A percentile compares a stretch with the other conserved stretches of the same genome.
These are phyloP conservation scores for Siniperca knerii DNA, from an alignment of 2,113 vertebrate genomes.

Conservation along the genomic window DNA sequence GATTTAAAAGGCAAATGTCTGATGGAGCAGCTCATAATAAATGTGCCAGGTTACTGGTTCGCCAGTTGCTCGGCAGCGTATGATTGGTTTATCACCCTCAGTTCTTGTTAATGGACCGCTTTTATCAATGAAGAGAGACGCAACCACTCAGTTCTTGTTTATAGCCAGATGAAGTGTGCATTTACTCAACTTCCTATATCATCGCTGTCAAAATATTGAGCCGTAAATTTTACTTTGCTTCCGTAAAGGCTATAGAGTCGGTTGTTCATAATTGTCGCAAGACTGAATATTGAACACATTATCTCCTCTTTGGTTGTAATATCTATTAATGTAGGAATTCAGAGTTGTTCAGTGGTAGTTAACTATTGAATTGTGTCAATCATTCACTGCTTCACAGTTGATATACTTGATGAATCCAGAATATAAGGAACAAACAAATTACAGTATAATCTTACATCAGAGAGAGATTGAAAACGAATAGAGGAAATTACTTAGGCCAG, in stretches of 20 bases:
- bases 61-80: constrained; percentile 46
- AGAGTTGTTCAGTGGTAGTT: not conserved
- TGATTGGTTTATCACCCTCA: constrained; percentile 49
- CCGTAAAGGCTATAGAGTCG: not conserved
- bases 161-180: constrained; percentile 34
- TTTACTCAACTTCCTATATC: constrained; percentile 50
- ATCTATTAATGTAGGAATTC: constrained; percentile 7
- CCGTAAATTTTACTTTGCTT: constrained; percentile 29
- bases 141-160: constrained; percentile 51
- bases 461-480: not conserved
- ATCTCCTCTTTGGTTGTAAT: not conserved
- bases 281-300: not conserved
- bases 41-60: constrained; percentile 51
- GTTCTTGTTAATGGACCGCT: constrained; percentile 38
- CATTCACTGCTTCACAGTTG: not conserved
- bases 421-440: not conserved
- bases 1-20: constrained; percentile 67
- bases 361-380: not conserved
- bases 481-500: not conserved
- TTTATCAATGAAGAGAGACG: constrained; percentile 63
- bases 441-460: not conserved
- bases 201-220: constrained; percentile 54
- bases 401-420: not conserved
- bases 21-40: constrained; percentile 58
- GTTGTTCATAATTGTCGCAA: constrained; percentile 3